phyloP scores from a whole-genome alignment of 2,113 vertebrate species.

The Acanthisitta chloris region DNA sequence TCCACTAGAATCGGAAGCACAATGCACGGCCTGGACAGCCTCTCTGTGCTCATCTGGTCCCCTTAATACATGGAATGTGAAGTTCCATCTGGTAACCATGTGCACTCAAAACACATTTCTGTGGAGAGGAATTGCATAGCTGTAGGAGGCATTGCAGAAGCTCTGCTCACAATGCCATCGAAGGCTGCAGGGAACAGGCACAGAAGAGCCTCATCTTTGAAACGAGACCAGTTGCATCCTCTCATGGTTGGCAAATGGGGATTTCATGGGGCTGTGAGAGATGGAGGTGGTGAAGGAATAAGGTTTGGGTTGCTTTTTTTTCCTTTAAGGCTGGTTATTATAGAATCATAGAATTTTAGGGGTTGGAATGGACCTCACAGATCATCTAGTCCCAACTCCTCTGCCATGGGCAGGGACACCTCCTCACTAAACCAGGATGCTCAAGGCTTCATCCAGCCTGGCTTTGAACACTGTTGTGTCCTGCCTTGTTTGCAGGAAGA shows the following conservation, averaged over 20 bases:
- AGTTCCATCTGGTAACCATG: conserved; percentile 46
- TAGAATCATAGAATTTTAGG: no score
- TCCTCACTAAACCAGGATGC: no score
- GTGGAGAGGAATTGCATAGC: conserved; percentile 18
- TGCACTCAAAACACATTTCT: background rate
- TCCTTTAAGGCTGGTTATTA: background rate
- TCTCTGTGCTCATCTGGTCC: conserved; percentile 37
- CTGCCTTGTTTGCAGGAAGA: background rate
- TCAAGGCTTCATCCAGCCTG: no score
- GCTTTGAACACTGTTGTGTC: no score
- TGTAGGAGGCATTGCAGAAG: conserved; percentile 19
- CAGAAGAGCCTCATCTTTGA: background rate
- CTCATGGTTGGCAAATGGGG: background rate
- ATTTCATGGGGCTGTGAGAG: background rate
- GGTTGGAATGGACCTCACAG: no score
- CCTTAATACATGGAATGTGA: background rate
- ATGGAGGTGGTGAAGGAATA: background rate
- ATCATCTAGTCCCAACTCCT: no score
- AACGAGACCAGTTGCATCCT: background rate
- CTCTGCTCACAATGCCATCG: background rate
- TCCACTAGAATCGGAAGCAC: conserved; percentile 34
- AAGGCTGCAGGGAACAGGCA: background rate
- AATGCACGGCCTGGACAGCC: conserved; percentile 14
- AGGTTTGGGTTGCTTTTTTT: background rate
- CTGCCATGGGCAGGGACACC: no score